Conservation (phyloP, 2,888 invertebrate species). For the Cephus pygmeus region DNA sequence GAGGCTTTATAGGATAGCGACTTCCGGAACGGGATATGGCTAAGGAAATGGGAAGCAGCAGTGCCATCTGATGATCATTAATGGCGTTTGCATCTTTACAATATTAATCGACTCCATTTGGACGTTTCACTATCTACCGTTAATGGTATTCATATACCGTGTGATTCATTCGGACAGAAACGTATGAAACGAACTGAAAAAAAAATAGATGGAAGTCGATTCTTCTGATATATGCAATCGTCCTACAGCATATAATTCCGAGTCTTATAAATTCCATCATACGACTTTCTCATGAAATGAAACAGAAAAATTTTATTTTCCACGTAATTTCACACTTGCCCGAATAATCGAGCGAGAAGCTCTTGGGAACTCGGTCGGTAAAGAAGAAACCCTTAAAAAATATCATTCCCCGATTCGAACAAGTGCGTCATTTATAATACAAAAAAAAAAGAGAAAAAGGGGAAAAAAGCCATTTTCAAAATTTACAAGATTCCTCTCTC, state of each 20-base stretch:
- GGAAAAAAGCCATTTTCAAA: neutral
- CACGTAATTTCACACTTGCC: slow-evolving; percentile 6
- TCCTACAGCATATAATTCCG: neutral
- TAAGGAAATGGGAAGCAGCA: neutral
- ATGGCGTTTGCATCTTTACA: neutral
- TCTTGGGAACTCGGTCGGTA: neutral
- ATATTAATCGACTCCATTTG: neutral
- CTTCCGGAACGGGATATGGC: neutral
- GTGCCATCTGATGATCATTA: neutral
- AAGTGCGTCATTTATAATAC: too few relatives aligned
- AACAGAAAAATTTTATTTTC: slow-evolving; percentile 16
- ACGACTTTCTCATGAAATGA: neutral
- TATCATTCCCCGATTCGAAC: neutral
- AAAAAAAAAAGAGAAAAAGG: too few relatives aligned
- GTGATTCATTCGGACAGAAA: neutral
- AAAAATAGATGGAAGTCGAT: neutral
- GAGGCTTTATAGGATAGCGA: neutral
- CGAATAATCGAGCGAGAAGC: neutral
- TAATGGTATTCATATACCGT: neutral
- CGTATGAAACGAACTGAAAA: neutral
- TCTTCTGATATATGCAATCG: neutral
- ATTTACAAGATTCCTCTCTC: neutral
- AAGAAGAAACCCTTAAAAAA: neutral
- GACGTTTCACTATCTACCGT: neutral
- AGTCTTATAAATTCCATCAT: neutral